A percentile compares a stretch with the other conserved stretches of the same genome.
Evolutionary conservation across 2,113 vertebrate genomes (phyloP).

Genomic region (Lepisosteus osseus): DNA sequence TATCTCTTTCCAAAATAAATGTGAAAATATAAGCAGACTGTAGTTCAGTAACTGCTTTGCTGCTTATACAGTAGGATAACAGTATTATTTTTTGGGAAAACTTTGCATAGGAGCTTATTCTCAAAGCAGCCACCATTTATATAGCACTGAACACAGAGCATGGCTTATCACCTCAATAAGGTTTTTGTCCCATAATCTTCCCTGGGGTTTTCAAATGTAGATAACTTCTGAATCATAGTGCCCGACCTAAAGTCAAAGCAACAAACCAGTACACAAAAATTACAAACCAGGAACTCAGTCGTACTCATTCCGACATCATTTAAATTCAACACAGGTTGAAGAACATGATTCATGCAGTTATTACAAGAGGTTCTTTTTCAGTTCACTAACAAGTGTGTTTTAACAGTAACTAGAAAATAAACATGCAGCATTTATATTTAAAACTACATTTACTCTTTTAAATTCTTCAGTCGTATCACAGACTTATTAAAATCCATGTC

Average conservation of each 20-base stretch:
- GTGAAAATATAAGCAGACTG: not conserved
- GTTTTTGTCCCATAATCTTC: conserved; percentile 15
- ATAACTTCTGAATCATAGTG: conserved; percentile 54
- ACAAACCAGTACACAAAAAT: conserved; percentile 20
- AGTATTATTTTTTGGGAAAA: no score
- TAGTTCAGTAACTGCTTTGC: not conserved
- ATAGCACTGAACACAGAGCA: not conserved
- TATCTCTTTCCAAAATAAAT: no score
- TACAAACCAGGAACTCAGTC: conserved; percentile 5
- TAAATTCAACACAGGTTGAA: no score
- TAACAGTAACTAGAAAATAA: no score
- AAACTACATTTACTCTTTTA: no score
- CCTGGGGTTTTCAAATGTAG: conserved; percentile 53
- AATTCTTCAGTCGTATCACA: no score
- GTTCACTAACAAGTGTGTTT: no score
- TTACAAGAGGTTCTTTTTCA: no score
- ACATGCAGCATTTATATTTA: no score
- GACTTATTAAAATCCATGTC: no score
- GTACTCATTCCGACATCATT: no score
- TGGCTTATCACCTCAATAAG: conserved; percentile 17
- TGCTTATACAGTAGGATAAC: not conserved
- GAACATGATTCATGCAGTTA: no score
- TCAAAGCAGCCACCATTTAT: not conserved
- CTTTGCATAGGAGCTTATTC: not conserved
- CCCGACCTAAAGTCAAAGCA: conserved; percentile 46